phyloP scores from a whole-genome alignment of 2,888 invertebrate genomes.

The Dinocampus coccinellae region DNA sequence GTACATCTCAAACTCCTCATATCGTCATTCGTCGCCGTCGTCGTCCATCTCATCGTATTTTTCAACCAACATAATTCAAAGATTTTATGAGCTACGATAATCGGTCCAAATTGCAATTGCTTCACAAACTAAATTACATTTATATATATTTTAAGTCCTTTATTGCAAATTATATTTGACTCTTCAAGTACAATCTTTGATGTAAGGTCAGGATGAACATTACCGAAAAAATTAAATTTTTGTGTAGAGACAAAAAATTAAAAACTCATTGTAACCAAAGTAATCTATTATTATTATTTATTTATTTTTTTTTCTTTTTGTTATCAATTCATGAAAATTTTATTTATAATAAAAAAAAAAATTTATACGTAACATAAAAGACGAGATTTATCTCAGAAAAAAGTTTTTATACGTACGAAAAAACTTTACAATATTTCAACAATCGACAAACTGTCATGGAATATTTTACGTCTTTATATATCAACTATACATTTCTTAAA shows the following conservation, averaged over 20 bases:
- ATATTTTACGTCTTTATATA: background rate
- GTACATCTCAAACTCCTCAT: constrained; percentile 21
- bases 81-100: constrained; percentile 41
- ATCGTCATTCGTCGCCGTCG: background rate
- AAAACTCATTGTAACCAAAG: too few relatives aligned
- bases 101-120: constrained; percentile 29
- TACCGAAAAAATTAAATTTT: background rate
- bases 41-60: constrained; percentile 1
- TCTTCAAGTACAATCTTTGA: background rate
- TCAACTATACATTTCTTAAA: background rate
- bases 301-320: too few relatives aligned
- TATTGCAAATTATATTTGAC: background rate
- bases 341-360: too few relatives aligned
- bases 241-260: background rate
- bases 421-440: constrained; percentile 5
- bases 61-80: constrained; percentile 9
- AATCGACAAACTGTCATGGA: constrained; percentile 10
- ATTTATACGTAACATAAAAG: too few relatives aligned
- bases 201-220: background rate
- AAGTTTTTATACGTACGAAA: background rate
- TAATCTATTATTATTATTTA: background rate
- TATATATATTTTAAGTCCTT: background rate
- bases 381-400: background rate
- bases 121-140: background rate
- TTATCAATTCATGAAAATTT: too few relatives aligned